Evolutionary conservation across 30 jellyfish, hydroid and myxozoan species (phyloP).

Genomic region (Chrysaora quinquecirrha): DNA sequence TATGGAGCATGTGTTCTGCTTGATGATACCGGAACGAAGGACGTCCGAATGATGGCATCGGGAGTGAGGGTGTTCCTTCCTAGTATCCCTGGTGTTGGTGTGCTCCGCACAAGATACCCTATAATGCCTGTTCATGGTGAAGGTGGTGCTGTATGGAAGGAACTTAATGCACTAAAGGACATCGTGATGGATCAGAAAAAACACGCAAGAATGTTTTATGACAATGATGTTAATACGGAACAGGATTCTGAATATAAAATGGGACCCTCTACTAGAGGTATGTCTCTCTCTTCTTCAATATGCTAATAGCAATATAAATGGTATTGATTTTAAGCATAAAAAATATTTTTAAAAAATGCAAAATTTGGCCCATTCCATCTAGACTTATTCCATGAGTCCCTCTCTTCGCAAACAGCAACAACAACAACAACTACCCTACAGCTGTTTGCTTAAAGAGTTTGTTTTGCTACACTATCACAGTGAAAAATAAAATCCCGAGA

Average conservation of each 20-base stretch:
- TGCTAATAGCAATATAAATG: background rate
- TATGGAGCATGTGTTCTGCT: conserved; percentile 84
- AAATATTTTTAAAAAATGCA: no score
- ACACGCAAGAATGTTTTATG: conserved; percentile 53
- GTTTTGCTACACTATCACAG: no score
- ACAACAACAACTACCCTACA: no score
- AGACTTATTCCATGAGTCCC: no score
- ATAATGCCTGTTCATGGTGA: conserved; percentile 97
- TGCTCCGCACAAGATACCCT: conserved; percentile 86
- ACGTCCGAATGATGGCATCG: conserved; percentile 63
- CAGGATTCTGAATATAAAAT: conserved; percentile 50
- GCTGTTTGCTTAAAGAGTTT: no score
- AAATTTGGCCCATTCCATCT: no score
- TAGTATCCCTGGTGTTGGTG: conserved; percentile 81
- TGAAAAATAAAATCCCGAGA: no score
- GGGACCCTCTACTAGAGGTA: conserved; percentile 18
- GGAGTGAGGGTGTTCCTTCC: conserved; percentile 86
- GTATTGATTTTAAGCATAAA: background rate
- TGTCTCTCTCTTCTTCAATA: background rate
- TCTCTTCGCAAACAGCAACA: no score
- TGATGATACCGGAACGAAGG: conserved; percentile 21
- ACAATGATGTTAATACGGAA: conserved; percentile 26
- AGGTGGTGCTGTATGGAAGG: conserved; percentile 96
- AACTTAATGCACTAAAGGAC: conserved; percentile 81
- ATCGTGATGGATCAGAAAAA: conserved; percentile 72